These are phyloP conservation scores for Encarsia formosa DNA, from an alignment of 2,888 invertebrate genomes.

Conservation along the genomic window DNA sequence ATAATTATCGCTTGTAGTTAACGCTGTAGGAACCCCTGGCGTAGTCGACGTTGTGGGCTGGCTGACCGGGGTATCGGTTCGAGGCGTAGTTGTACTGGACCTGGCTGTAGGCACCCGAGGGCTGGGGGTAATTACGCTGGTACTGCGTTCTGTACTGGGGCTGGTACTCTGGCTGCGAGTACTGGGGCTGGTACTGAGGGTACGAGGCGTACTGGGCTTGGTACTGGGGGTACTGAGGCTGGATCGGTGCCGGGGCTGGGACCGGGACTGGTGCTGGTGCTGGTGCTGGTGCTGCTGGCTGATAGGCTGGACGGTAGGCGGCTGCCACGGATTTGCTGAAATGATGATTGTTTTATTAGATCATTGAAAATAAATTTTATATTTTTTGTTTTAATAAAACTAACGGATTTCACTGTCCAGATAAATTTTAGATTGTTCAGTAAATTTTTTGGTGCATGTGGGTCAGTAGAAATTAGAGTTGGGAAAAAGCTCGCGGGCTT, in stretches of 20 bases:
- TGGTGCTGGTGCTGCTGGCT: conserved; percentile 5
- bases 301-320: conserved; percentile 32
- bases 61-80: conserved; percentile 57
- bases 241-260: conserved; percentile 29
- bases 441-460: too few relatives aligned
- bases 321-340: conserved; percentile 31
- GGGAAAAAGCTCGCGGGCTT: too few relatives aligned
- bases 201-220: conserved; percentile 44
- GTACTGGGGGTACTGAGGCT: conserved; percentile 33
- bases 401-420: too few relatives aligned
- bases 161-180: conserved; percentile 38
- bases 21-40: conserved; percentile 71
- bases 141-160: conserved; percentile 46
- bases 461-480: too few relatives aligned
- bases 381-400: too few relatives aligned
- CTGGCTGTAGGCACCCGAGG: conserved; percentile 36
- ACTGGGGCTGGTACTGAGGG: conserved; percentile 44
- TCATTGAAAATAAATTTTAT: too few relatives aligned
- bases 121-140: conserved; percentile 44
- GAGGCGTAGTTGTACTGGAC: conserved; percentile 5
- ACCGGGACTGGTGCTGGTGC: conserved; percentile 24
- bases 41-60: conserved; percentile 70
- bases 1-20: conserved; percentile 62
- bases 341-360: too few relatives aligned
- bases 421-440: too few relatives aligned